Evolutionary conservation across 2,113 vertebrate species (phyloP), one percentile per base, ranked within the genome.

Genomic region (Nycticryphes semicollaris): DNA sequence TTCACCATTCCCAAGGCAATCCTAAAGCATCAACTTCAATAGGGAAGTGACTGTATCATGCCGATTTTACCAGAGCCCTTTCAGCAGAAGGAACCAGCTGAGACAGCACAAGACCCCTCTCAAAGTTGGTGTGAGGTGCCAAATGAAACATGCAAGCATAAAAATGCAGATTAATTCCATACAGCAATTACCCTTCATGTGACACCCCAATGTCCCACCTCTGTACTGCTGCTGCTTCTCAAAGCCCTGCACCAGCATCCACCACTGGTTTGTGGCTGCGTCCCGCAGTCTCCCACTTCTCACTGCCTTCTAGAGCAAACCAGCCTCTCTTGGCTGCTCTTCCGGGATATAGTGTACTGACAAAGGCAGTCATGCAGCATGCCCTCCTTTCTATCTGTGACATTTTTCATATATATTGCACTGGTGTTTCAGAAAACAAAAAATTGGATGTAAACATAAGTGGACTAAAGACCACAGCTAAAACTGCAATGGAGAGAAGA

Each of bases 1-100:
- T 14, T 75, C 43, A 22, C 35, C 18, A 1, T 54, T 68, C 24
- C 63, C 63, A 41, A 43, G 53, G 25, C 51, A 56, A 3, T 31
- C 3, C 5, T 10, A 28, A 39, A 80, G 67, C 85, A 27, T 17
- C 57, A 30, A 3, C 22, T 76, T 19, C 64, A 27, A 1, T 1
- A 17, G 1, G 3, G 62, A 59, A 50, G 33, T 18, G 3, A 37
- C 28, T 2, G 1, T 7, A 28, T 3, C 1, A 0, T 12, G 14
- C 10, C 31, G 25, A 2, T 22, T 35, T 19, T 24, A 14, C 23
- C 4, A 47, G 69, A 37, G 22, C 31, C 53, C 43, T 64, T 22
- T 11, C 15, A 24, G 56, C 8, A n/a, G 19, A 23, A 41, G 9
- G 37, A 12, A 28, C 10, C 31, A 8, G 37, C 1, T 21, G 45